Conservation (phyloP, 1,140 invertebrate species). For the Contarinia nasturtii region DNA sequence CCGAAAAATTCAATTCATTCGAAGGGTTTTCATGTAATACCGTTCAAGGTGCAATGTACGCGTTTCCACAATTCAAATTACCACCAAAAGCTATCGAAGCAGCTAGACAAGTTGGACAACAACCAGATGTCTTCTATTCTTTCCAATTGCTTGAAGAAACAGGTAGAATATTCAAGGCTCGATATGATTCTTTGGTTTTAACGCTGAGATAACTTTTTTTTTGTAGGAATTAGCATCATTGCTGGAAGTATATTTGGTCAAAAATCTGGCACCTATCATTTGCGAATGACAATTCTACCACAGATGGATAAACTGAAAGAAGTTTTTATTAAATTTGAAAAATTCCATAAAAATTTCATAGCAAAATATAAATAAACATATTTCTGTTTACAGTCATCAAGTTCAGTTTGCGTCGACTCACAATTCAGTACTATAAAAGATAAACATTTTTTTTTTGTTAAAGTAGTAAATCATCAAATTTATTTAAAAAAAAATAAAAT, state of each 20-base stretch:
- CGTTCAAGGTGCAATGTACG: constrained; percentile 96
- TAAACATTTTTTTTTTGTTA: too few relatives aligned
- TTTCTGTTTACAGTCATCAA: too few relatives aligned
- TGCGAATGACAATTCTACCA: constrained; percentile 83
- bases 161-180: too few relatives aligned
- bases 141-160: constrained; percentile 84
- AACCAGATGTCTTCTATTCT: constrained; percentile 86
- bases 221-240: constrained; percentile 56
- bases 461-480: too few relatives aligned
- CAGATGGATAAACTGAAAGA: constrained; percentile 63
- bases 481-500: too few relatives aligned
- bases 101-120: constrained; percentile 46
- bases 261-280: constrained; percentile 81
- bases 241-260: constrained; percentile 94
- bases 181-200: too few relatives aligned
- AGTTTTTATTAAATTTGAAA: constrained; percentile 69
- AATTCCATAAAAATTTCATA: constrained; percentile 77
- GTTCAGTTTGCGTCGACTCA: too few relatives aligned
- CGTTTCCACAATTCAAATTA: constrained; percentile 66
- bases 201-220: constrained; percentile 12
- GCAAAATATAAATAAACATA: constrained; percentile 54
- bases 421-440: too few relatives aligned
- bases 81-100: constrained; percentile 60
- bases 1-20: constrained; percentile 79
- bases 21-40: constrained; percentile 71